Conservation (phyloP, 2,797 vertebrate genomes). For the Sebastiscus albofasciatus region DNA sequence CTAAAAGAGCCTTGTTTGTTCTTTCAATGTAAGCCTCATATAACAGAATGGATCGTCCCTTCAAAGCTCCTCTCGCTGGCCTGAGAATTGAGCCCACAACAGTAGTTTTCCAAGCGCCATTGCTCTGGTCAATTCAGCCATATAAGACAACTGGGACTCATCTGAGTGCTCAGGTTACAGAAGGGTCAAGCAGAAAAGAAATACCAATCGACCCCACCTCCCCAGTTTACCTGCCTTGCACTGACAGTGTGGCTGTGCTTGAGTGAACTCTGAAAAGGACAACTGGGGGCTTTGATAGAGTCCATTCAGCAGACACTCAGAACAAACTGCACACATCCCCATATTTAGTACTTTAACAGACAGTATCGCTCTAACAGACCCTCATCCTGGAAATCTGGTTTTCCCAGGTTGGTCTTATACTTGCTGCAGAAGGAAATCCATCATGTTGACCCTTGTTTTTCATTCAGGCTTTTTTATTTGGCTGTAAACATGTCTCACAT, state of each 20-base stretch:
- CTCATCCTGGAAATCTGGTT: constrained; percentile 36
- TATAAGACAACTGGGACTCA: constrained; percentile 63
- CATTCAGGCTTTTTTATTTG: constrained; percentile 50
- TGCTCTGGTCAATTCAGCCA: constrained; percentile 50
- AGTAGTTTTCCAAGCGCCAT: constrained; percentile 55
- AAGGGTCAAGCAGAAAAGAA: constrained; percentile 65
- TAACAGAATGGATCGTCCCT: constrained; percentile 38
- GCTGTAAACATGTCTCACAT: constrained; percentile 39
- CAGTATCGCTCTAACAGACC: constrained; percentile 66
- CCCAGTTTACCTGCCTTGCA: constrained; percentile 42
- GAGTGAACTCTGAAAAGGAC: constrained; percentile 57
- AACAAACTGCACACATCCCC: constrained; percentile 41
- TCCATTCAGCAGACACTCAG: constrained; percentile 43
- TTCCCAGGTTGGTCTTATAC: constrained; percentile 63
- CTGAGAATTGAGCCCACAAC: constrained; percentile 50
- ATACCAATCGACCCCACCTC: constrained; percentile 43
- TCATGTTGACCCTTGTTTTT: constrained; percentile 52
- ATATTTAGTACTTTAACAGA: constrained; percentile 53
- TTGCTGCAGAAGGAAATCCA: constrained; percentile 53
- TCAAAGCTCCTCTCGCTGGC: constrained; percentile 32
- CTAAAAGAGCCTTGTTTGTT: constrained; percentile 36
- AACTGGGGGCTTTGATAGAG: constrained; percentile 55
- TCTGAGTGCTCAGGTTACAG: constrained; percentile 51
- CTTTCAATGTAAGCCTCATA: constrained; percentile 35
- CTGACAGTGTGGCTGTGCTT: constrained; percentile 51